Base-by-base conservation (phyloP, 1,140 invertebrate genomes). In the Drosophila insularis region DNA sequence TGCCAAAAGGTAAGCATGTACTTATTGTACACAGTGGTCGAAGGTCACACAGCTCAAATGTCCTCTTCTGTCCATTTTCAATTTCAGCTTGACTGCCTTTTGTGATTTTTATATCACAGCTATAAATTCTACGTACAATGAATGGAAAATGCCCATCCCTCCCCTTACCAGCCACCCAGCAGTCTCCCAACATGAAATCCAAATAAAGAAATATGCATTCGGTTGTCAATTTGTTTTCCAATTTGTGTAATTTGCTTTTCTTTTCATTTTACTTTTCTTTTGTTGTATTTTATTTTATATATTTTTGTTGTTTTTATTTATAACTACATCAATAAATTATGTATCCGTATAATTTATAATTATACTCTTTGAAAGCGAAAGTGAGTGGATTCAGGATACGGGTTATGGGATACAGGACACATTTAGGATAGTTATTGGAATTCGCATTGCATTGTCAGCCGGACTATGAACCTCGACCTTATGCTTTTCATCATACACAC, bases 321-420 rank as follows among this genome's bases (percentile, higher is more conserved):
- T 87, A 87, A 89, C 84, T 87, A 87, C 84, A 84, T 87, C 85
- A 87, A 87, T 87, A 87, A 87, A 87, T 87, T 89, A 87, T 84
- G 73, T 87, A 87, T 87, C 71, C 69, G 76, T 87, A 87, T 86
- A 71, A 74, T 87, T 78, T 79, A 81, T 87, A 79, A 84, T 85
- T 54, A 81, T 81, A 86, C 81, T 86, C 82, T 87, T 86, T 87
- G 81, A 81, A 81, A 81, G 79, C 71, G 55, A 74, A 73, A 70
- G 77, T 77, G 71, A 81, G 63, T 75, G 67, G 56, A 68, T 74
- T n/a, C 32, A 2, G 32, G 10, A 10, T 35, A 35, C 2, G 32
- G 32, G 32, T 10, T 35, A 3, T 17, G 4, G 43, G 43, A 50
- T 11, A 21, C 19, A 11, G 43, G 17, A 43, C 14, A n/a, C 4